Evolutionary conservation across 1,140 invertebrate species (phyloP), one percentile per base, ranked within the genome.

Genomic region (Drosophila willistoni): DNA sequence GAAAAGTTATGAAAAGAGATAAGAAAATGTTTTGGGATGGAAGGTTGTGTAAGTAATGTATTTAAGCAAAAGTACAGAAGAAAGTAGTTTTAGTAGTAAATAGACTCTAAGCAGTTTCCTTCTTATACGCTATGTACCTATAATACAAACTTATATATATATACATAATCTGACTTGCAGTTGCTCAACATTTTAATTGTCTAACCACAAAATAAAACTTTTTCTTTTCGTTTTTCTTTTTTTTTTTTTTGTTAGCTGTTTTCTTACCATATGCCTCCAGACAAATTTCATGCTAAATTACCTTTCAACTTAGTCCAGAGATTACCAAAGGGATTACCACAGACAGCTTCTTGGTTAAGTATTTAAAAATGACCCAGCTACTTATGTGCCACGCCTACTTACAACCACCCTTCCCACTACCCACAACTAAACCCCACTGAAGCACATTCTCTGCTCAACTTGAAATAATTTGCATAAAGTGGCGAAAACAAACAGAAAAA

Each of bases 381-480:
- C 64, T 63, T 57, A 54, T 68, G 55, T 39, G 47, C 33, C 64
- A 54, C n/a, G 9, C 17, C 39, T 51, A 41, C 29, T 29, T 7
- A 61, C 70, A 59, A 41, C 56, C 71, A 59, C 13, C 17, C 51
- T 42, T 34, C 55, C 41, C 41, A 42, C 73, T 19, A 59, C 55
- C 41, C 34, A 9, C 34, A 36, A 36, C 34, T 36, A 36, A 9
- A 10, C 34, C 7, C 34, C 1, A 56, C 19, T 25, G 34, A 39
- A 71, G 73, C 67, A 77, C 61, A 22, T 39, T n/a, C 13, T 61
- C 68, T 60, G 68, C 39, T 41, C 56, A 67, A 67, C 71, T 81
- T 42, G 66, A 76, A 86, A 83, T 71, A 71, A 87, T 82, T 86
- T 86, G 76, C 84, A 83, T 86, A 87, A 77, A 71, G 76, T 29